phyloP scores from a whole-genome alignment of 2,888 invertebrate genomes.

The Meloe dianella region DNA sequence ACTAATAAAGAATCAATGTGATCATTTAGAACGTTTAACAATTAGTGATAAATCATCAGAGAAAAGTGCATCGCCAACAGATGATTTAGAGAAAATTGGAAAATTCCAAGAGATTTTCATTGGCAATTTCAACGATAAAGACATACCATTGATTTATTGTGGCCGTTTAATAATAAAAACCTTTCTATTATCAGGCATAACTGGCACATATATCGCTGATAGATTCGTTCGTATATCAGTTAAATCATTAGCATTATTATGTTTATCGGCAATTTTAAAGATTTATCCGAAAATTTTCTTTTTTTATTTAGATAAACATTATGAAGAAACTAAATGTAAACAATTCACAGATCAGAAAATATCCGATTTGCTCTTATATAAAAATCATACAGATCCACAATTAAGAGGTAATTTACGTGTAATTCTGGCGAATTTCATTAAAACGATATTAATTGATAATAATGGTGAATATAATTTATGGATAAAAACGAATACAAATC shows the following conservation, averaged over 20 bases:
- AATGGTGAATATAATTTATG: constrained; percentile 65
- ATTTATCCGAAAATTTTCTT: constrained; percentile 77
- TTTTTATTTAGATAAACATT: constrained; percentile 68
- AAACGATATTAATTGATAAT: constrained; percentile 64
- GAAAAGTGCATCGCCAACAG: constrained; percentile 47
- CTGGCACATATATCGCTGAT: constrained; percentile 69
- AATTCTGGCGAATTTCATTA: constrained; percentile 72
- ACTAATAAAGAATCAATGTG: constrained; percentile 43
- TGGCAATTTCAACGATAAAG: constrained; percentile 70
- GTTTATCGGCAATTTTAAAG: constrained; percentile 76
- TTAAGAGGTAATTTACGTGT: constrained; percentile 75
- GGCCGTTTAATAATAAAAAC: constrained; percentile 73
- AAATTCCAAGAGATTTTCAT: constrained; percentile 66
- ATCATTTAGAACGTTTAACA: constrained; percentile 47
- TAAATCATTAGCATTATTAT: constrained; percentile 84
- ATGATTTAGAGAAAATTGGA: constrained; percentile 39
- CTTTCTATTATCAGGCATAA: constrained; percentile 74
- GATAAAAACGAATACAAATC: constrained; percentile 54
- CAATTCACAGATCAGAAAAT: constrained; percentile 64
- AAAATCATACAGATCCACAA: constrained; percentile 80
- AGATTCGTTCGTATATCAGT: constrained; percentile 84
- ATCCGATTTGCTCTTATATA: constrained; percentile 73
- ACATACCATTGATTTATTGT: constrained; percentile 73
- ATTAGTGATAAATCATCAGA: constrained; percentile 54
- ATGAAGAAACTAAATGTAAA: constrained; percentile 38